Base-by-base conservation (phyloP, 2,113 vertebrate species). In the Sapayoa aenigma region DNA sequence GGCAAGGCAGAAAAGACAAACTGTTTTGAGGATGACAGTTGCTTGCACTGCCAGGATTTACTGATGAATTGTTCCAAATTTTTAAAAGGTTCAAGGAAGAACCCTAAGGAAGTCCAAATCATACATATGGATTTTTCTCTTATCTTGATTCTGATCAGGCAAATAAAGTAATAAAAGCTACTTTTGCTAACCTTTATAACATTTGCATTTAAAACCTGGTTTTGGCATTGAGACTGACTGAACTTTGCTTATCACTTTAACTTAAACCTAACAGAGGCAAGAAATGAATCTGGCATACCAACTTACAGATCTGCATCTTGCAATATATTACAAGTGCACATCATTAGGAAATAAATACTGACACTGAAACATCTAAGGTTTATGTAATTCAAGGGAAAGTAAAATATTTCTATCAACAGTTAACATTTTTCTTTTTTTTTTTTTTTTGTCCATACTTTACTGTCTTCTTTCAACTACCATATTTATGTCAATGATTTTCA, bases 401-500 rank as follows among this genome's bases (percentile, higher is more conserved):
- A 52, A 83, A 83, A 37, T 77, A 77, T 55, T 87, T 23, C 14
- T 21, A 50, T 33, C 9, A 42, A 37, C 0, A 24, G 41, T 60
- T 56, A 59, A 0, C 1, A 19, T 44, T 72, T 86, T 87, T 76
- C 5, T 28, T 59, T 90, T 55, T 42, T 30, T 56, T 77, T 60
- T 56, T 33, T 55, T 31, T 5, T 42, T 42, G 11, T 44, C 2
- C 46, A 25, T 53, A 53, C 0, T 66, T 76, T n/a, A 41, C 0
- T 0, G 2, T 35, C 21, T 44, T 60, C 4, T 35, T 73, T 73
- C 50, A 62, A 23, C 7, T 60, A 39, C 5, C 0, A 0, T 47
- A 13, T 21, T 67, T 78, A 39, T 42, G 12, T 28, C 16, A 73
- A 24, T 12, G 4, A 55, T 47, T 90, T 92, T 53, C 2, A 75